Evolutionary conservation across 2,113 vertebrate species (phyloP).

Genomic region (Taxidea taxus): DNA sequence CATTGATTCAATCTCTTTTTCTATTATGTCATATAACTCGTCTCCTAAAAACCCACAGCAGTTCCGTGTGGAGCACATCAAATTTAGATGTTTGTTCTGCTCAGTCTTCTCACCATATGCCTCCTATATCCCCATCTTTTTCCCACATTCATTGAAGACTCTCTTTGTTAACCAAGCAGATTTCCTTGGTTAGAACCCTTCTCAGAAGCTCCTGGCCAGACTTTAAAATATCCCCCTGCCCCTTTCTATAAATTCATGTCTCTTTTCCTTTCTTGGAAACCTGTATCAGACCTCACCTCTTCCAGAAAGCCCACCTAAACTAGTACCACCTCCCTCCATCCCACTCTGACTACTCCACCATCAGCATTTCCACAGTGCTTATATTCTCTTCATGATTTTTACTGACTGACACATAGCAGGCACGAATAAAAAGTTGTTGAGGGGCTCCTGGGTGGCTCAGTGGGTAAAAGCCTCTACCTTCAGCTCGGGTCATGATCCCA

Average conservation of each 20-base stretch:
- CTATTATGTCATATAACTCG: not conserved
- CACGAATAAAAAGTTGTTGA: not conserved
- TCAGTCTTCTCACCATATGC: not conserved
- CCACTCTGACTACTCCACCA: not conserved
- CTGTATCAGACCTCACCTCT: not conserved
- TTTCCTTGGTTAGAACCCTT: too few species aligned
- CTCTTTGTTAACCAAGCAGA: not conserved
- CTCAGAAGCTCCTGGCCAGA: not conserved
- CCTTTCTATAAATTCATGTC: not conserved
- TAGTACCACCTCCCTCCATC: not conserved
- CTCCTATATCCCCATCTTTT: not conserved
- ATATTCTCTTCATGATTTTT: not conserved
- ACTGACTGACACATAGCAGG: too few species aligned
- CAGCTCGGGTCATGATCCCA: too few species aligned
- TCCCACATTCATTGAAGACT: not conserved
- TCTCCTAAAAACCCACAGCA: not conserved
- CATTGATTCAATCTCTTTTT: not conserved
- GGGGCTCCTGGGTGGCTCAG: too few species aligned
- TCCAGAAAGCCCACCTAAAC: not conserved
- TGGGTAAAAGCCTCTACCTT: too few species aligned
- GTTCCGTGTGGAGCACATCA: not conserved
- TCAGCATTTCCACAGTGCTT: not conserved
- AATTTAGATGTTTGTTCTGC: not conserved
- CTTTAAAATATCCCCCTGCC: not conserved
- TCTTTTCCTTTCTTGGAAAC: not conserved